Evolutionary conservation across 2,797 vertebrate species (phyloP), one percentile per base, ranked within the genome.

Genomic region (Enteromius argenteus): DNA sequence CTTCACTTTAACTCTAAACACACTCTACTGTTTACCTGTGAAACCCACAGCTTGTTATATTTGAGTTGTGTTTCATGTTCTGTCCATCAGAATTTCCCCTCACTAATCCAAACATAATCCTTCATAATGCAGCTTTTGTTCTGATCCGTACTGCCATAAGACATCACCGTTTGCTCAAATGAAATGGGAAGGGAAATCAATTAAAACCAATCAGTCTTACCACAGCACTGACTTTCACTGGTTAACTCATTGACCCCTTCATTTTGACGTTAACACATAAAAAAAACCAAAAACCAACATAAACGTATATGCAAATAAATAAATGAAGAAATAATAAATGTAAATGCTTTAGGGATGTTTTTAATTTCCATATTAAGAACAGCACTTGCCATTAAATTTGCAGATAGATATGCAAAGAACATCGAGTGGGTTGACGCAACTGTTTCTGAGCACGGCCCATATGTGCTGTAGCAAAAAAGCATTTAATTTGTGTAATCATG

Each of bases 41-140:
- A 23, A 51, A 46, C 27, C 1, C 2, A 13, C 68, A 46, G 30
- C 19, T 49, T 37, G 66, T 60, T 77, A 62, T 60, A 42, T 49
- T 68, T 83, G 49, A 58, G 19, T 39, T 51, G 19, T 51, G 44
- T 71, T 83, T 82, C 68, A 44, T 1, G n/a, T 46, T 76, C 66
- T 78, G 85, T 81, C 85, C 84, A 82, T 88, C 67, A 89, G 44
- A 85, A 88, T 85, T 69, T 19, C 35, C 83, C 72, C 64, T 35
- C 19, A 32, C 60, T 90, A 87, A 88, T 91, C 85, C 84, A 49
- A 56, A 15, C 67, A 78, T 89, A 89, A 90, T 89, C 86, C 82
- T 79, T 56, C 71, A 86, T 89, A 87, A 85, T 86, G 85, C 87
- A 77, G 62, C 75, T 85, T 86, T 81, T 84, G 81, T 86, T 74